Evolutionary conservation across 2,113 vertebrate species (phyloP).

Genomic region (Varanus salvator): DNA sequence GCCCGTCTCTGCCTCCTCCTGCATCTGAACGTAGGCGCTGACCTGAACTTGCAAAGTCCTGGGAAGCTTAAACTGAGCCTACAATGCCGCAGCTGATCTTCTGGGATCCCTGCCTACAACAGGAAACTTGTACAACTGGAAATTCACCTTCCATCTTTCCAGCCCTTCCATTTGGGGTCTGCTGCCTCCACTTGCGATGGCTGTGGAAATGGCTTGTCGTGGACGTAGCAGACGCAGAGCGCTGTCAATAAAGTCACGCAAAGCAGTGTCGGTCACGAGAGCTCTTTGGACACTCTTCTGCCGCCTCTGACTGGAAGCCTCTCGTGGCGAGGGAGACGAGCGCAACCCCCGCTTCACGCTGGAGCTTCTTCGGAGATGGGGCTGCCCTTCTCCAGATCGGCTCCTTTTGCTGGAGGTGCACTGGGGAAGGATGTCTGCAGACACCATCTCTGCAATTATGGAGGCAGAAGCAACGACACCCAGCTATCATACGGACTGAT

Average conservation of each 20-base stretch:
- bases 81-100: not conserved
- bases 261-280: not conserved
- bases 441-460: constrained; percentile 73
- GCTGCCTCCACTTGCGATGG: not conserved
- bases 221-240: not conserved
- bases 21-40: not conserved
- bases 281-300: not conserved
- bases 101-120: not conserved
- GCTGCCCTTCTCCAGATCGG: constrained; percentile 57
- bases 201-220: no score
- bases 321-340: constrained; percentile 49
- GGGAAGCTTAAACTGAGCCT: not conserved
- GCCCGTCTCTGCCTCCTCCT: not conserved
- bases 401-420: constrained; percentile 58
- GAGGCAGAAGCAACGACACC: constrained; percentile 69
- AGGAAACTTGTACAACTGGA: not conserved
- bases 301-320: constrained; percentile 13
- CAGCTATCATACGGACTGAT: constrained; percentile 72
- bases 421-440: constrained; percentile 65
- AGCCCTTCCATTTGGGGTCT: not conserved
- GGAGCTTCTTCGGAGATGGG: constrained; percentile 56
- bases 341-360: constrained; percentile 64
- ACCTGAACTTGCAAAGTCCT: not conserved
- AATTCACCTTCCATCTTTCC: not conserved
- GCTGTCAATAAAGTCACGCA: not conserved